A percentile compares a stretch with the other conserved stretches of the same genome.
phyloP scores from a whole-genome alignment of 1,140 invertebrate species.

The Colletes latitarsis region DNA sequence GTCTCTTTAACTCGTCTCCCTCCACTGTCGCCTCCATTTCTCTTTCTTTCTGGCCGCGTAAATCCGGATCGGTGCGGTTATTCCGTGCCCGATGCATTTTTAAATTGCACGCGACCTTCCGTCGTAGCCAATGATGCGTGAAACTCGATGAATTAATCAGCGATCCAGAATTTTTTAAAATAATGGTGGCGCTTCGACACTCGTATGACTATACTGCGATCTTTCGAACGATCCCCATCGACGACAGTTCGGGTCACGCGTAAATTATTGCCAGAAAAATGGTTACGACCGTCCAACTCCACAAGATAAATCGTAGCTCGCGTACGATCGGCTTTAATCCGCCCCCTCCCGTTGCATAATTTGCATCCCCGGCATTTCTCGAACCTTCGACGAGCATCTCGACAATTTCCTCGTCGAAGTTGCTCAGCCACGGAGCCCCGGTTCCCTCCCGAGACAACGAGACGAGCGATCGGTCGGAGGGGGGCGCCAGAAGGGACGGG shows the following conservation, averaged over 20 bases:
- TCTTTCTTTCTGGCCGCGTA: slow-evolving; percentile 33
- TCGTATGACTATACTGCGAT: too few species aligned
- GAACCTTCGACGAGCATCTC: background rate
- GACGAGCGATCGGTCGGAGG: background rate
- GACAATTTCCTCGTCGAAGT: slow-evolving; percentile 4
- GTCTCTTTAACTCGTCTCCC: too few species aligned
- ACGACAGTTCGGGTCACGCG: too few species aligned
- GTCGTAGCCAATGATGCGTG: too few species aligned
- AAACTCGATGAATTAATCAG: too few species aligned
- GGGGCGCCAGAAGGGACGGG: background rate
- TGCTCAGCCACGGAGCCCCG: background rate
- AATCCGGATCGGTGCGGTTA: background rate
- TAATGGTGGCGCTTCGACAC: too few species aligned
- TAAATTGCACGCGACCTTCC: slow-evolving; percentile 56
- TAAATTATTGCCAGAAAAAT: too few species aligned
- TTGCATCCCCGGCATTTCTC: background rate
- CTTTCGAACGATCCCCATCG: too few species aligned
- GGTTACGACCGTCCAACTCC: slow-evolving; percentile 12
- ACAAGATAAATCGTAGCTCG: slow-evolving; percentile 47
- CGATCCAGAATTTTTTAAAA: too few species aligned
- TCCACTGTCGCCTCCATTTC: too few species aligned
- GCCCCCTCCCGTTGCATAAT: background rate
- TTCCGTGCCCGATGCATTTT: slow-evolving; percentile 36
- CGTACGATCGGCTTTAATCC: slow-evolving; percentile 8
- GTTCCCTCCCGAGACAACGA: background rate